Base-by-base conservation (phyloP, 2,888 invertebrate genomes). In the Drosophila tripunctata region DNA sequence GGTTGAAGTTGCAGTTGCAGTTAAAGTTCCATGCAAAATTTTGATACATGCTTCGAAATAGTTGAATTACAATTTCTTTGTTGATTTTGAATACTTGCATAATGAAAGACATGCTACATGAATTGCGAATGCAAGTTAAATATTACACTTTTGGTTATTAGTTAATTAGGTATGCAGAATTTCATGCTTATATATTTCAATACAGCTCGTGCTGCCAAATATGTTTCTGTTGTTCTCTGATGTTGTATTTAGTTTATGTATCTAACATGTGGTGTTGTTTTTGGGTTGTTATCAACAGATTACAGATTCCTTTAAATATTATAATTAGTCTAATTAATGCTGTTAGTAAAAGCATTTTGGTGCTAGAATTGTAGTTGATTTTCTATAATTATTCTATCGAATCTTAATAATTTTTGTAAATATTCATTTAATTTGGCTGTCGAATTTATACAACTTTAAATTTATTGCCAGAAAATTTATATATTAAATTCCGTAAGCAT, bases 81-180 rank as follows among this genome's bases (percentile, higher is more conserved):
- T 67, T 55, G 51, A 38, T 33, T n/a, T n/a, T n/a, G n/a, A 64
- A 55, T 65, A 80, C 76, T 78, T 78, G 64, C 76, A 75, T 81
- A 68, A 64, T 73, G 65, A 31, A 69, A 67, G 54, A 63, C 51
- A 52, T 36, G 17, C 50, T 63, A 67, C 27, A 43, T 40, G 60
- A 61, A 55, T 55, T 65, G 35, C 24, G 7, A 51, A 33, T 33
- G 22, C 14, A 48, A 15, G 43, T 27, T 22, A 43, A 47, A 47
- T 15, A 48, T 30, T 17, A 17, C 8, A 27, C 7, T 47, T 43
- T 7, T 24, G 8, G 7, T 10, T 24, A 22, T n/a, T 50, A n/a
- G n/a, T n/a, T 36, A 14, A 31, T 22, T 2, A 4, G 33, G 17
- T 47, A 21, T 6, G 8, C 33, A n/a, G 30, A 19, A 52, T 47